These are phyloP conservation scores for Entomobrya proxima DNA, from an alignment of 2,888 invertebrate genomes.

Conservation along the genomic window DNA sequence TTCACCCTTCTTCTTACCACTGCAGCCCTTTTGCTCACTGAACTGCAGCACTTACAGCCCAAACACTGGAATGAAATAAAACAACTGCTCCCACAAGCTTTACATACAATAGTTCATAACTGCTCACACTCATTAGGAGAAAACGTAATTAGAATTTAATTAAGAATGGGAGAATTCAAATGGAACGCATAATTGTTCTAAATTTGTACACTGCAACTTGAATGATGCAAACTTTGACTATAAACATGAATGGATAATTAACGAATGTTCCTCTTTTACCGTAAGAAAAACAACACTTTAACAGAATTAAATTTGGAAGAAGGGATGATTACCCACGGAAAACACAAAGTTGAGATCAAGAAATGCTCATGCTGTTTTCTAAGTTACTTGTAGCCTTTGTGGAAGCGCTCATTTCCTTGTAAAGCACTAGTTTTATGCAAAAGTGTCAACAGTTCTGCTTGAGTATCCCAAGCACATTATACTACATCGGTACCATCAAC, in stretches of 20 bases:
- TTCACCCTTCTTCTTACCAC: not conserved
- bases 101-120: constrained; percentile 27
- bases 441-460: constrained; percentile 19
- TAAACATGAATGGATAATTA: not conserved
- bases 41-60: not conserved
- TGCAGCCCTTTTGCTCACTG: not conserved
- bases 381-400: not conserved
- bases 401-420: not conserved
- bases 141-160: constrained; percentile 60
- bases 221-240: constrained; percentile 3
- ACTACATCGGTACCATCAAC: not conserved
- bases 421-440: not conserved
- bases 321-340: constrained; percentile 5
- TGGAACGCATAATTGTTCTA: constrained; percentile 38
- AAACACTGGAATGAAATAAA: not conserved
- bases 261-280: not conserved
- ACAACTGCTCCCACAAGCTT: not conserved
- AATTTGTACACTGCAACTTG: not conserved
- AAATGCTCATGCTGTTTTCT: not conserved
- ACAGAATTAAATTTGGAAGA: not conserved
- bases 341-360: not conserved
- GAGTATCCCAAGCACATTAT: not conserved
- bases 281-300: not conserved
- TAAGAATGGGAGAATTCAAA: constrained; percentile 54
- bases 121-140: constrained; percentile 46